A percentile compares a stretch with the other conserved stretches of the same genome.
Conservation (phyloP, 2,113 vertebrate genomes). For the Platycercus adscitus region DNA sequence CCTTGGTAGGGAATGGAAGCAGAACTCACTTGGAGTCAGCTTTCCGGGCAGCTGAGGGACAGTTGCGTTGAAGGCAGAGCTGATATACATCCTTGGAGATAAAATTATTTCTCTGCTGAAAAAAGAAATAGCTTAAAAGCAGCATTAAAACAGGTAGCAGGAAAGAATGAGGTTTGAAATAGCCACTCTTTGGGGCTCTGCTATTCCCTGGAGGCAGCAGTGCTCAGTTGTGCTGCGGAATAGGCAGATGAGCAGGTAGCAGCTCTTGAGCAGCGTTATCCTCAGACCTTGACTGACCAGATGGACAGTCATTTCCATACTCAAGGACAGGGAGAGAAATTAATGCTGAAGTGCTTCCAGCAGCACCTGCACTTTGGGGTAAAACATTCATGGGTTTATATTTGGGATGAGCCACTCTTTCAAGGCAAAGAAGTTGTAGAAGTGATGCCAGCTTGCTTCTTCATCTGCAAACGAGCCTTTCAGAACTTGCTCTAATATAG, state of each 20-base stretch:
- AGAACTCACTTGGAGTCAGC: slow-evolving; percentile 23
- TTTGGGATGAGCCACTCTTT: background rate
- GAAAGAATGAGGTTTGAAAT: background rate
- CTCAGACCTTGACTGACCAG: background rate
- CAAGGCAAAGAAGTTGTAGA: background rate
- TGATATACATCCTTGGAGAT: background rate
- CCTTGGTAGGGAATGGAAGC: slow-evolving; percentile 67
- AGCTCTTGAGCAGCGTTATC: background rate
- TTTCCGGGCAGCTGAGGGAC: slow-evolving; percentile 33
- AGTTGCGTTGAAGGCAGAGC: background rate
- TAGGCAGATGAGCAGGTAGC: background rate
- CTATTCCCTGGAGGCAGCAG: background rate
- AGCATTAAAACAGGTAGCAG: background rate
- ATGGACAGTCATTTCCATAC: background rate
- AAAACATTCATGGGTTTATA: background rate
- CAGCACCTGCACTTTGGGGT: background rate
- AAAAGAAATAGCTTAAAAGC: background rate
- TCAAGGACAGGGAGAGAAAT: background rate
- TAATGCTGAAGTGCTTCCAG: background rate
- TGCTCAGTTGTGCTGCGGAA: background rate
- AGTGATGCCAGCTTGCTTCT: background rate
- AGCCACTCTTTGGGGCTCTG: background rate
- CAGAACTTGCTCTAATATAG: background rate
- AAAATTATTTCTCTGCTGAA: background rate
- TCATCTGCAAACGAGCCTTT: accelerated